Evolutionary conservation across 2,888 invertebrate species (phyloP), one percentile per base, ranked within the genome.

Genomic region (Nomada hirtipes): DNA sequence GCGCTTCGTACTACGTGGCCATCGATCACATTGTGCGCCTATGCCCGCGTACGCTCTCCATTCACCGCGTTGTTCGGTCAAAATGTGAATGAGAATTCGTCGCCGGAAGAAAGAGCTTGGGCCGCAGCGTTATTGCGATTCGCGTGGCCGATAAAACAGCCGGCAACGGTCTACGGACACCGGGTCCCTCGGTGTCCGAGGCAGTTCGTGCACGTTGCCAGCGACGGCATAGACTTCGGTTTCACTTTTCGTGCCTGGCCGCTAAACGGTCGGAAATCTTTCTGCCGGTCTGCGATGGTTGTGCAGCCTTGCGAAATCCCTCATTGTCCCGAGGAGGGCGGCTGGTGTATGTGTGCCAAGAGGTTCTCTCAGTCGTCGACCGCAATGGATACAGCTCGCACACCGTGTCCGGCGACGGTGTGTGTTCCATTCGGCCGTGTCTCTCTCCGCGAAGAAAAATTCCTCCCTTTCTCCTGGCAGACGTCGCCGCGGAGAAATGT

Each of bases 171-270:
- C 18, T 63, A 73, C 60, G 68, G 63, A 4, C 53, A 13, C 60
- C 50, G 53, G 23, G 53, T 52, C 36, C 13, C 61, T 29, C 11
- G 26, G 2, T 61, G 36, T 18, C 26, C 36, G 15, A 42, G 26
- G 52, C 26, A 50, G 61, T 67, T 29, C 15, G 65, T 53, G 55
- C 73, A 36, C 67, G 75, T 89, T 88, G 82, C 82, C 36, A 20
- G 73, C 81, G 85, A 77, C 79, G 75, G 29, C n/a, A 26, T 50
- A 50, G 59, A 61, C 88, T 84, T 76, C 87, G 88, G 91, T 93
- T 93, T 93, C 93, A 93, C 92, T 93, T 93, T 92, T 93, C 91
- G 89, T 89, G 85, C 82, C 76, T 85, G 76, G 78, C 82, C 85
- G 92, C 90, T 93, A 92, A 92, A 91, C 88, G 89, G 72, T 79